Base-by-base conservation (phyloP, 2,113 vertebrate genomes). In the Pleuronectes platessa region DNA sequence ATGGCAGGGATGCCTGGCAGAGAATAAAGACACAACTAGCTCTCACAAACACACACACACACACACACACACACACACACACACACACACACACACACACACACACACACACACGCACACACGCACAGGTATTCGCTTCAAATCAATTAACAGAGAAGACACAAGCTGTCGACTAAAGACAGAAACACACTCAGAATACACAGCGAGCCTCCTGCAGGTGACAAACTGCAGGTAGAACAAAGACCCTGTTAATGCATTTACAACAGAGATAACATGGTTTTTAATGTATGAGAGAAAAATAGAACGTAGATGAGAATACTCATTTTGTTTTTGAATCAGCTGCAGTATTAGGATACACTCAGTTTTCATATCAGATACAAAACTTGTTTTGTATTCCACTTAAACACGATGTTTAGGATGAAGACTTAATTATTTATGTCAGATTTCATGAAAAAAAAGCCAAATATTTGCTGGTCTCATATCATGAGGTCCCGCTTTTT, bases 1-100 rank as follows among this genome's bases (percentile, higher is more conserved):
- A 60, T 83, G 64, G 80, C 71, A 68, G 37, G 40, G 37, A 18
- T 3, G 13, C 24, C 63, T 64, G 76, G 69, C 60, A 74, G 37
- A 31, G 27, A 63, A 78, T 76, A 23, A 60, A 74, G n/a, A 68
- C 18, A 65, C 5, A n/a, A 65, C 18, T 1, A 42, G 17, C 45
- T 42, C 75, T 37, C 60, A 3, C 42, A 8, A 2, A 8, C 42
- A 8, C 42, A 8, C 42, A 8, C 42, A 45, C 42, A 45, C 42
- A 45, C 42, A 47, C 45, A 47, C 10, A 47, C 42, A 47, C 42
- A 47, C 42, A 47, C 42, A 47, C 13, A 15, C 45, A 47, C 45
- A 47, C 11, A 17, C 45, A 47, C 2, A 47, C 45, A 17, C 45
- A 17, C 56, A 14, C 45, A 3, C 15, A 14, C 45, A 14, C 45